A percentile compares a stretch with the other conserved stretches of the same genome.
Evolutionary conservation across 2,113 vertebrate genomes (phyloP).

Genomic region (Antennarius striatus): DNA sequence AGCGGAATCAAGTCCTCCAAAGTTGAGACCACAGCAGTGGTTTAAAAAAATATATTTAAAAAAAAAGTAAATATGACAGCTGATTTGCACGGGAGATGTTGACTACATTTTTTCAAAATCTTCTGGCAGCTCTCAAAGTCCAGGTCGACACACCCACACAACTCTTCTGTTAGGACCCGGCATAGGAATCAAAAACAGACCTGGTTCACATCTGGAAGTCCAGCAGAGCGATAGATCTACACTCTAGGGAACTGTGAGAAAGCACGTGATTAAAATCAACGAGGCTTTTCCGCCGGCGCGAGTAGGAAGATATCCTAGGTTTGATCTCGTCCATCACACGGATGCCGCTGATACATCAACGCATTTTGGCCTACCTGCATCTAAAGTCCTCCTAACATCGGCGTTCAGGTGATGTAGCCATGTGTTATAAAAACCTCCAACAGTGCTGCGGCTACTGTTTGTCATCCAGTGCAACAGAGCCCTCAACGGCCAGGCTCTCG

Average conservation of each 20-base stretch:
- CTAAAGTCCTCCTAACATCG: neutral
- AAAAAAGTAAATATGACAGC: constrained; percentile 34
- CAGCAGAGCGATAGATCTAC: constrained; percentile 1
- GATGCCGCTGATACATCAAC: neutral
- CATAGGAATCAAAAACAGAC: neutral
- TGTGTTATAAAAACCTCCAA: neutral
- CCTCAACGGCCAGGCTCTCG: constrained; percentile 6
- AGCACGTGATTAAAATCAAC: neutral
- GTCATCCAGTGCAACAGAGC: constrained; percentile 32
- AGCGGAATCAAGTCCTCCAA: constrained; percentile 15
- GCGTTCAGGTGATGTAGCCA: constrained; percentile 49
- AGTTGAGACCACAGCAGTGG: constrained; percentile 4
- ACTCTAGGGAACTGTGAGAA: neutral
- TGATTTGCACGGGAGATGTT: constrained; percentile 45
- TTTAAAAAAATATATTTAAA: constrained; percentile 15
- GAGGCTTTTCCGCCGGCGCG: no score
- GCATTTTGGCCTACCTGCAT: neutral
- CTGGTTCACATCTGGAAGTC: neutral
- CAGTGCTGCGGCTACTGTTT: constrained; percentile 7
- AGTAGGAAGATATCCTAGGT: neutral
- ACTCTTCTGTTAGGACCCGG: no score
- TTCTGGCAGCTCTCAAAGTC: constrained; percentile 1
- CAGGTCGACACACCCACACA: neutral
- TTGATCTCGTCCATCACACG: neutral
- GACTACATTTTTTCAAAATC: constrained; percentile 37